Evolutionary conservation across 2,797 vertebrate genomes (phyloP).

Genomic region (Acipenser oxyrinchus): DNA sequence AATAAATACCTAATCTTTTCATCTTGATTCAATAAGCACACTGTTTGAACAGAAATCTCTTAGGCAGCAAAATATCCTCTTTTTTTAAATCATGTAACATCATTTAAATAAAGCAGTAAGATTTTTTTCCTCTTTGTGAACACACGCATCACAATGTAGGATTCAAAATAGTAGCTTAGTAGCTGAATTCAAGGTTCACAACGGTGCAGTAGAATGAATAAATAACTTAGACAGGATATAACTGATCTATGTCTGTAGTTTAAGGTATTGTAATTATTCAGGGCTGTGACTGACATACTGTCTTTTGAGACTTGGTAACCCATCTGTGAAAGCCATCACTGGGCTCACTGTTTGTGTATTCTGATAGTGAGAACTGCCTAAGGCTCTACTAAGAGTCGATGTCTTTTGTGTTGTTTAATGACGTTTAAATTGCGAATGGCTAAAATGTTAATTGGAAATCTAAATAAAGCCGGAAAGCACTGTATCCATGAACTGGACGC

Average conservation of each 20-base stretch:
- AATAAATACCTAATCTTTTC: neutral
- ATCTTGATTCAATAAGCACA: neutral
- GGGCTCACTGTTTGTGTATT: slow-evolving; percentile 16
- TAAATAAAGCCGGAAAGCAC: slow-evolving; percentile 10
- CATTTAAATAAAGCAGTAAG: too few relatives aligned
- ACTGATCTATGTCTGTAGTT: slow-evolving; percentile 6
- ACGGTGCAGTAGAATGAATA: too few relatives aligned
- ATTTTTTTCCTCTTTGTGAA: too few relatives aligned
- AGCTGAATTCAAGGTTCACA: too few relatives aligned
- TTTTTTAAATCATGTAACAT: slow-evolving; percentile 1
- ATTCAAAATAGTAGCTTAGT: too few relatives aligned
- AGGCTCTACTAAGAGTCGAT: slow-evolving; percentile 22
- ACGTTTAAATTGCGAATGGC: slow-evolving; percentile 15
- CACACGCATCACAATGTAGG: too few relatives aligned
- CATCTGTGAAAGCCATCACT: slow-evolving; percentile 36
- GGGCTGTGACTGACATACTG: slow-evolving; percentile 30
- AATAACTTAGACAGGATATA: too few relatives aligned
- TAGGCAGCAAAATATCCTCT: neutral
- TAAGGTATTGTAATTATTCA: slow-evolving; percentile 32
- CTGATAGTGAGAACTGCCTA: slow-evolving; percentile 10
- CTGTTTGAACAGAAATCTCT: neutral
- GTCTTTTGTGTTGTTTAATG: slow-evolving; percentile 8
- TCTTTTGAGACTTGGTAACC: slow-evolving; percentile 17
- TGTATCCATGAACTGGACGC: neutral
- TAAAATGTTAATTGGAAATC: slow-evolving; percentile 16